Percentiles rank a stretch among this genome's conserved stretches.
phyloP scores from a whole-genome alignment of 2,113 vertebrate genomes.

The Antechinus stuartii region DNA sequence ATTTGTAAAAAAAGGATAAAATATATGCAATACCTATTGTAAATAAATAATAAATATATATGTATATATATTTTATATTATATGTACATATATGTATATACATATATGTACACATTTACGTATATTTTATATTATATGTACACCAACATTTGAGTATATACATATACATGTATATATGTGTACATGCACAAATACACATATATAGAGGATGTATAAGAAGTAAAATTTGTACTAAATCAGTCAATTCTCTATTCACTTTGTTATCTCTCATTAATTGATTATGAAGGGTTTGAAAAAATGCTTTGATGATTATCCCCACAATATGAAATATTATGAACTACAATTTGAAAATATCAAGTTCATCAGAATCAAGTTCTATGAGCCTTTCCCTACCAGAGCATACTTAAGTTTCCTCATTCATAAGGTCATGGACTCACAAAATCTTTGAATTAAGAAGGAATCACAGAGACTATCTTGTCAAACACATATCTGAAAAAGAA shows the following conservation, averaged over 20 bases:
- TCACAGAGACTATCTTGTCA: neutral
- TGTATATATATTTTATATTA: too few relatives aligned
- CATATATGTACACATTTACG: too few relatives aligned
- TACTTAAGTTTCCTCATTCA: neutral
- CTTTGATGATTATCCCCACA: neutral
- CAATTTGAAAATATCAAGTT: neutral
- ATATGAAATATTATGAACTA: neutral
- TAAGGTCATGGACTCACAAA: neutral
- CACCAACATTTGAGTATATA: too few relatives aligned
- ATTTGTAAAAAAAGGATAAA: neutral
- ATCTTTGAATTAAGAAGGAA: neutral
- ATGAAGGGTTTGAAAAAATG: neutral
- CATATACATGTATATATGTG: neutral
- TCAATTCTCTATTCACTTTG: neutral
- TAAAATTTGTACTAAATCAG: neutral
- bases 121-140: neutral
- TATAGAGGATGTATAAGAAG: neutral
- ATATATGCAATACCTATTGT: neutral
- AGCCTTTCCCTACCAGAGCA: neutral
- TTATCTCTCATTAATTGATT: neutral
- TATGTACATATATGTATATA: too few relatives aligned
- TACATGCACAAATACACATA: neutral
- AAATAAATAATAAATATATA: neutral
- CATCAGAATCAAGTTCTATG: neutral
- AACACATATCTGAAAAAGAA: neutral